Percentiles rank a stretch among this genome's conserved stretches.
phyloP scores from a whole-genome alignment of 2,113 vertebrate species.

The Scartelaos histophorus region DNA sequence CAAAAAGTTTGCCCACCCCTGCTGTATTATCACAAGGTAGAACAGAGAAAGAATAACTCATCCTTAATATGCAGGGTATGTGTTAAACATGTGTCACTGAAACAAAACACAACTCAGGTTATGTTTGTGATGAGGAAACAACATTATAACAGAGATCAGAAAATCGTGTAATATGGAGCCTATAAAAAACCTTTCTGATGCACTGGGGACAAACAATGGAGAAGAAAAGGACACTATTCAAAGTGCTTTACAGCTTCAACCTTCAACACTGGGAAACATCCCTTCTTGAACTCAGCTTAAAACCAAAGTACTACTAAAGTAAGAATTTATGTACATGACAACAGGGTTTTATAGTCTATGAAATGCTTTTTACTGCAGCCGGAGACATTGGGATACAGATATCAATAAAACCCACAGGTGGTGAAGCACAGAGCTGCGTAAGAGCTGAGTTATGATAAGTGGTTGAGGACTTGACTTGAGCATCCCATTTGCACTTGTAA shows the following conservation, averaged over 20 bases:
- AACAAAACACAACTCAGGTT: too few species aligned
- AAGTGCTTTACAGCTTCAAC: not conserved
- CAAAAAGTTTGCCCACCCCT: too few species aligned
- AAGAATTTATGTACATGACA: not conserved
- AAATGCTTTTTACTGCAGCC: conserved; percentile 12
- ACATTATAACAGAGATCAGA: too few species aligned
- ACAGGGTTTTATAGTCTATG: conserved; percentile 6
- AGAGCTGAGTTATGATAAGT: conserved; percentile 3
- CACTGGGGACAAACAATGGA: too few species aligned
- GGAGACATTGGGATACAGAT: not conserved
- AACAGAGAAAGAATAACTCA: too few species aligned
- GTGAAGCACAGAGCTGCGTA: not conserved
- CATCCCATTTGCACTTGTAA: conserved; percentile 1
- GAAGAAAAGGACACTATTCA: too few species aligned
- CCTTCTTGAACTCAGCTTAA: not conserved
- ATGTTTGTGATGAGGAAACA: too few species aligned
- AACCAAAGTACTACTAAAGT: not conserved
- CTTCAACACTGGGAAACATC: not conserved
- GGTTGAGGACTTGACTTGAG: not conserved
- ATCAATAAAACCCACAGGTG: conserved; percentile 13
- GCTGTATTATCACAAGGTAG: too few species aligned
- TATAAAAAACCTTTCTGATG: too few species aligned
- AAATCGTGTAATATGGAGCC: too few species aligned
- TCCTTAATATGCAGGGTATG: too few species aligned
- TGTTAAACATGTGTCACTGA: too few species aligned